Evolutionary conservation across 2,888 invertebrate genomes (phyloP), one percentile per base, ranked within the genome.

Genomic region (Taphrorychus bicolor): DNA sequence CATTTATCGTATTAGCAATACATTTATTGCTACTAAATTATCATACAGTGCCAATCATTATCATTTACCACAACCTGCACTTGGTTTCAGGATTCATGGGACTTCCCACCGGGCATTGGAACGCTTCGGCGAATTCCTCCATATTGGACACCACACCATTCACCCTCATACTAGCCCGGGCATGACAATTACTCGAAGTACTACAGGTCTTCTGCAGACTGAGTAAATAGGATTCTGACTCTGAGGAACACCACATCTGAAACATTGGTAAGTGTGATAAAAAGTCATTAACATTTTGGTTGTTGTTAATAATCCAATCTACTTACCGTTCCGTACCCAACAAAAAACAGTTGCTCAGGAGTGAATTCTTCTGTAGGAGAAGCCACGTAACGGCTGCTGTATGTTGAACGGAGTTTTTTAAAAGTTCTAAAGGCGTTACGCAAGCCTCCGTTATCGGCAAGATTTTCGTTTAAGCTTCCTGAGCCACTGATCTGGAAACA

Each of bases 391-490:
- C 19, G 11, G 1, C 45, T 5, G 32, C 32, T 32, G 11, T 9
- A 3, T 5, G 7, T 51, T 2, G 21, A 9, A 14, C 23, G 24
- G 18, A 0, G 70, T 66, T 75, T 77, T 59, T 76, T 71, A 66
- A 80, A 77, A 0, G 83, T 80, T 56, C 73, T 74, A 61, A 76
- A 82, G 0, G 83, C 77, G 56, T 78, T 76, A 48, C 80, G 72
- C 0, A 80, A 69, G 1, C 83, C 83, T 1, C 82, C 83, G 70
- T 82, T 83, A 66, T 83, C 83, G 0, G 83, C 83, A 19, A 83
- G 71, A 65, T 83, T 83, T 73, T 83, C 83, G 65, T 79, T 85
- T 23, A 86, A 79, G 7, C 86, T 86, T 42, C 79, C 78, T 2
- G 79, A 77, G 0, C 87, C 86, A 73, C 87, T 84, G 11, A 84